Percentiles rank a stretch among this genome's conserved stretches.
Evolutionary conservation across 2,888 invertebrate species (phyloP).

Genomic region (Agrotis puta): DNA sequence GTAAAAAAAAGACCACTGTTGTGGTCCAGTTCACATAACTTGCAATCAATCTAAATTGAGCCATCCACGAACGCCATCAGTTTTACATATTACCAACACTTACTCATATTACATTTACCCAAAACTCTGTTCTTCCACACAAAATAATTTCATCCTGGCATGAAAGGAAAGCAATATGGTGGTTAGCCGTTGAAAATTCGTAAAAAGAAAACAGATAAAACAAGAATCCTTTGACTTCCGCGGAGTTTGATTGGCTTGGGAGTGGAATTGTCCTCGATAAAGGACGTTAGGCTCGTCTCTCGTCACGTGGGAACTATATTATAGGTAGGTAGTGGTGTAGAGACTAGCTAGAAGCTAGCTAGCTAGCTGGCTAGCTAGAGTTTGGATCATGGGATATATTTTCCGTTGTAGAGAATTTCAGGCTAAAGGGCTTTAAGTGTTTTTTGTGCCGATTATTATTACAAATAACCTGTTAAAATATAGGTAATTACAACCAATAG

Average conservation of each 20-base stretch:
- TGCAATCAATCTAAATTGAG: no score
- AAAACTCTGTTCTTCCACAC: slow-evolving; percentile 8
- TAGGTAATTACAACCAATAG: not conserved
- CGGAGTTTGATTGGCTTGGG: slow-evolving; percentile 49
- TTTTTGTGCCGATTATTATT: not conserved
- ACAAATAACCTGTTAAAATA: not conserved
- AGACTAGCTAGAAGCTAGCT: no score
- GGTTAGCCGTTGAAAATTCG: slow-evolving; percentile 45
- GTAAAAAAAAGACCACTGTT: no score
- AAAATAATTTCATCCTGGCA: slow-evolving; percentile 27
- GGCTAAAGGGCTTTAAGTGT: not conserved
- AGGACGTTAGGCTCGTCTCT: slow-evolving; percentile 30
- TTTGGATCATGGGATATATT: not conserved
- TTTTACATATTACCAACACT: no score
- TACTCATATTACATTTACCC: not conserved
- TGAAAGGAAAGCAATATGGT: slow-evolving; percentile 48
- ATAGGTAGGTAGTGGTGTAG: not conserved
- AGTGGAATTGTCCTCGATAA: slow-evolving; percentile 54
- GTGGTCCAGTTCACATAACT: no score
- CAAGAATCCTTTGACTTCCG: slow-evolving; percentile 52
- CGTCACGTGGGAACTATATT: slow-evolving; percentile 15
- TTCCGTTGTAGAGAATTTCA: not conserved
- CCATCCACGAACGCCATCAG: no score
- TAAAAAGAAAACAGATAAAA: slow-evolving; percentile 42
- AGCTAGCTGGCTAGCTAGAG: no score